Percentiles rank a stretch among this genome's conserved stretches.
Evolutionary conservation across 2,888 invertebrate genomes (phyloP).

Genomic region (Leucoptera coffeella): DNA sequence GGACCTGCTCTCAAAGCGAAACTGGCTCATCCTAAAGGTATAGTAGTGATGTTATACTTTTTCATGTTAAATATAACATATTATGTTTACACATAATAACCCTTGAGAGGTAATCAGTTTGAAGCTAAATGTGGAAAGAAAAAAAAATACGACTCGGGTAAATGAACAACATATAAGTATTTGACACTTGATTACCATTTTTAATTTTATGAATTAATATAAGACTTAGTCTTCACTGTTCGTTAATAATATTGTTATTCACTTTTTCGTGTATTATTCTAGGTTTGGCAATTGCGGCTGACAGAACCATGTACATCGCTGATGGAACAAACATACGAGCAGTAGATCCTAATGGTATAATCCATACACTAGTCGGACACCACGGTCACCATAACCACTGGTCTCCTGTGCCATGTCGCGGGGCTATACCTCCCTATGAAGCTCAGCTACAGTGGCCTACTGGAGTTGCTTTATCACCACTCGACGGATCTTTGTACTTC

Average conservation of each 20-base stretch:
- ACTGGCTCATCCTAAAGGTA: slow-evolving; percentile 94
- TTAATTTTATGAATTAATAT: no score
- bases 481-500: slow-evolving; percentile 91
- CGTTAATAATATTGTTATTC: slow-evolving; percentile 5
- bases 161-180: no score
- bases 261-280: slow-evolving; percentile 7
- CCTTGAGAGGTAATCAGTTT: no score
- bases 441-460: slow-evolving; percentile 97
- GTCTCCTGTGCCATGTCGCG: slow-evolving; percentile 88
- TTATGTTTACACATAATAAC: no score
- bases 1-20: slow-evolving; percentile 86
- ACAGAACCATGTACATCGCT: slow-evolving; percentile 94
- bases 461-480: slow-evolving; percentile 87
- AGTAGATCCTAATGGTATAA: slow-evolving; percentile 85
- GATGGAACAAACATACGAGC: slow-evolving; percentile 95
- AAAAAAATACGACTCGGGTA: no score
- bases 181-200: no score
- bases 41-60: no score
- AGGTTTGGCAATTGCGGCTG: slow-evolving; percentile 91
- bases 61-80: no score
- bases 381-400: slow-evolving; percentile 93
- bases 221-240: background rate
- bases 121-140: no score
- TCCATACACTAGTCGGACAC: slow-evolving; percentile 91
- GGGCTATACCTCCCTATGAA: slow-evolving; percentile 78